phyloP scores from a whole-genome alignment of 2,113 vertebrate genomes.

The Ceratotherium simum region DNA sequence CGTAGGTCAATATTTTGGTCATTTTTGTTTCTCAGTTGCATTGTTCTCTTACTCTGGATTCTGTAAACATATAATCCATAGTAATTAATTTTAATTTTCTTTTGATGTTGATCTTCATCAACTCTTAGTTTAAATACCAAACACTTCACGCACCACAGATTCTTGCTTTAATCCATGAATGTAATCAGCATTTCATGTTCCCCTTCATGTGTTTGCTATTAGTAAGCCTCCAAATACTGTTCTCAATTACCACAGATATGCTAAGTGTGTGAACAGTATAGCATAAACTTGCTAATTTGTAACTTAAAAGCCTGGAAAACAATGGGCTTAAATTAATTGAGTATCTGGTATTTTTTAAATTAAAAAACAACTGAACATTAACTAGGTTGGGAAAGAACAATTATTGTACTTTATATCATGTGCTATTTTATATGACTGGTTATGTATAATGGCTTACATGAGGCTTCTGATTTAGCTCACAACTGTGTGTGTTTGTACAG shows the following conservation, averaged over 20 bases:
- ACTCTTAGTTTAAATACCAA: constrained; percentile 60
- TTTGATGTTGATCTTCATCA: constrained; percentile 60
- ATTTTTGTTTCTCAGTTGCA: neutral
- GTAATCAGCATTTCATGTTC: constrained; percentile 28
- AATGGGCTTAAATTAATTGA: constrained; percentile 60
- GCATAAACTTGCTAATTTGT: constrained; percentile 70
- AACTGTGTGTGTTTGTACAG: neutral
- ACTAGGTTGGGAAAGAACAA: neutral
- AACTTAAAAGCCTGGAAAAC: constrained; percentile 72
- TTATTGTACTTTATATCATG: neutral
- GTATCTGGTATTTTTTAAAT: constrained; percentile 61
- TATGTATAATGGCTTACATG: neutral
- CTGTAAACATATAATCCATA: constrained; percentile 7
- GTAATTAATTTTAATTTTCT: constrained; percentile 56
- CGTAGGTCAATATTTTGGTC: neutral
- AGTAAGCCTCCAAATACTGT: constrained; percentile 49
- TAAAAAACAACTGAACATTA: neutral
- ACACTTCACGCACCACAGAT: constrained; percentile 45
- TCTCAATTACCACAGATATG: constrained; percentile 66
- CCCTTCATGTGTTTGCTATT: constrained; percentile 44
- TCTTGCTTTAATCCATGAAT: constrained; percentile 55
- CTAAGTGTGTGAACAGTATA: neutral
- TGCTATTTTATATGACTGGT: neutral
- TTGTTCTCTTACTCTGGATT: neutral
- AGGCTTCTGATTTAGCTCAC: neutral